These are phyloP conservation scores for Phaethornis superciliosus DNA, from an alignment of 2,113 vertebrate species.

Conservation along the genomic window DNA sequence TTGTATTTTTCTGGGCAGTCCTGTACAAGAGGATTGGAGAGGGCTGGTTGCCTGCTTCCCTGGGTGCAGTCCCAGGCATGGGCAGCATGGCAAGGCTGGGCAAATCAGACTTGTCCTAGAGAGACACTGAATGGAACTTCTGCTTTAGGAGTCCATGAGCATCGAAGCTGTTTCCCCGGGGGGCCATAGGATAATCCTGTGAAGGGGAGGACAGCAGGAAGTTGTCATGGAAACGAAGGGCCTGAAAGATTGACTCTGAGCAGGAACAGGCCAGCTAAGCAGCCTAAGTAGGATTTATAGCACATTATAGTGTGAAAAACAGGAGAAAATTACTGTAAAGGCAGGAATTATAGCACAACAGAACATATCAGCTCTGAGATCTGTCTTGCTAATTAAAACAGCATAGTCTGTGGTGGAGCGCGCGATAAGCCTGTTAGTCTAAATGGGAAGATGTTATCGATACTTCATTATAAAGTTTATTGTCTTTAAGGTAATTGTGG, in stretches of 20 bases:
- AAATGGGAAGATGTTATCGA: conserved; percentile 70
- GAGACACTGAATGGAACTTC: background rate
- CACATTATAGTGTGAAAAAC: conserved; percentile 80
- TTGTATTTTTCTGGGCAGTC: background rate
- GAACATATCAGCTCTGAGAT: conserved; percentile 76
- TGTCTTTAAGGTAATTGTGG: conserved; percentile 58
- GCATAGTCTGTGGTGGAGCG: conserved; percentile 66
- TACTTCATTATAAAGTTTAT: conserved; percentile 70
- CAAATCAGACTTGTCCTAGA: background rate
- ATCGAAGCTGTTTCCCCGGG: conserved; percentile 48
- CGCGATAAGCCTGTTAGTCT: conserved; percentile 73
- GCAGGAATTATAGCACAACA: conserved; percentile 81
- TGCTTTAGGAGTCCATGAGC: background rate
- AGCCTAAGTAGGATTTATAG: conserved; percentile 83
- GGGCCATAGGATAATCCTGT: conserved; percentile 67
- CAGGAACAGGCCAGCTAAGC: conserved; percentile 73
- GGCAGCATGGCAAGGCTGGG: background rate
- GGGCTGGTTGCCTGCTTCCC: background rate
- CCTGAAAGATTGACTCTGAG: conserved; percentile 78
- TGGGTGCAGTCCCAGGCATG: background rate
- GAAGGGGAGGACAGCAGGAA: conserved; percentile 41
- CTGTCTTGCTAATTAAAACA: conserved; percentile 84
- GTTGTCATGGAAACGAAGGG: conserved; percentile 76
- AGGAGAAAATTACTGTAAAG: conserved; percentile 83
- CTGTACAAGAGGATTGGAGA: background rate